Conservation (phyloP, 2,797 vertebrate genomes). For the Hoplostethus mediterraneus region DNA sequence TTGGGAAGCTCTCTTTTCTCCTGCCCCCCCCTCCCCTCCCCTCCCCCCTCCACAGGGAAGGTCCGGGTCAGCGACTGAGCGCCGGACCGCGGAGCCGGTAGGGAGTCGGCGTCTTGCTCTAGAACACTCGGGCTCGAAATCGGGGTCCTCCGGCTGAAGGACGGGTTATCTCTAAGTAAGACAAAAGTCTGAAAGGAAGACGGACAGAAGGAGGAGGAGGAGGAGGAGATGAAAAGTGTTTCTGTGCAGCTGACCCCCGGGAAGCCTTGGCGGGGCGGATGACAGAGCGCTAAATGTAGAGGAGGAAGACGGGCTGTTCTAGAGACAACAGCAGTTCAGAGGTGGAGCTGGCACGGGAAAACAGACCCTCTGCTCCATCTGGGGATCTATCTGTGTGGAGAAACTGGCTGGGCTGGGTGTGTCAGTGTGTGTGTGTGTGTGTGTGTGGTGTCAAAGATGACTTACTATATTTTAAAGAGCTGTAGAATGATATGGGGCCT, state of each 20-base stretch:
- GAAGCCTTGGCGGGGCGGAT: constrained; percentile 59
- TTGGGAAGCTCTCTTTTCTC: too few species aligned
- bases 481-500: constrained; percentile 43
- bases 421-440: constrained; percentile 1
- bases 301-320: constrained; percentile 60
- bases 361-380: constrained; percentile 64
- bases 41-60: not conserved
- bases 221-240: constrained; percentile 27
- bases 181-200: constrained; percentile 35
- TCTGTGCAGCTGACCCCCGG: constrained; percentile 57
- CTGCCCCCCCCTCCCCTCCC: too few species aligned
- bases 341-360: constrained; percentile 68
- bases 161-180: constrained; percentile 23
- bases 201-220: not conserved
- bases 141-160: not conserved
- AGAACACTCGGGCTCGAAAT: constrained; percentile 29
- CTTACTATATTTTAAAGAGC: constrained; percentile 14
- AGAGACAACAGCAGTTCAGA: constrained; percentile 68
- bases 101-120: constrained; percentile 35
- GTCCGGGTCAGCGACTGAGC: not conserved
- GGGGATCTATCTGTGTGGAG: constrained; percentile 58
- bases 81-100: too few species aligned
- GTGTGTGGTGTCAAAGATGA: constrained; percentile 24
- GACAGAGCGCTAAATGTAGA: constrained; percentile 67
- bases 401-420: constrained; percentile 42